Percentiles rank a stretch among this genome's conserved stretches.
Evolutionary conservation across 2,113 vertebrate species (phyloP).

Genomic region (Pardalotus punctatus): DNA sequence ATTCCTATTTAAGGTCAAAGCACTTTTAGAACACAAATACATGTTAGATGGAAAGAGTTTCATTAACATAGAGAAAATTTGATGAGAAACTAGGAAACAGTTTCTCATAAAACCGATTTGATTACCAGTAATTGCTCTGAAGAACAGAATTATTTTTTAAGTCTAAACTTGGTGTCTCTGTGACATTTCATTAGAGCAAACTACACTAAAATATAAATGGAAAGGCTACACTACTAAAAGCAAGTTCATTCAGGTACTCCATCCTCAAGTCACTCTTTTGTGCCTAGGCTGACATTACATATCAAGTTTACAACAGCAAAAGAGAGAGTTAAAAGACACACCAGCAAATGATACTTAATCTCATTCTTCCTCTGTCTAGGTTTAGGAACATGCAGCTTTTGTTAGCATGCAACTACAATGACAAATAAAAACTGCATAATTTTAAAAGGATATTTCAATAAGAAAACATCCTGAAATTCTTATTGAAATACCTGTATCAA

Average conservation of each 20-base stretch:
- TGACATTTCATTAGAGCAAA: neutral
- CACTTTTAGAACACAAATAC: neutral
- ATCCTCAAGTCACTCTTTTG: neutral
- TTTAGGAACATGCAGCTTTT: neutral
- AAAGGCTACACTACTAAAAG: slow-evolving; percentile 23
- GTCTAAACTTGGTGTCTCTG: neutral
- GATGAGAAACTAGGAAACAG: neutral
- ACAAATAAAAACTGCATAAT: neutral
- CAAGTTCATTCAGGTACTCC: neutral
- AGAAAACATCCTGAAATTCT: neutral
- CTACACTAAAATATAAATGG: slow-evolving; percentile 20
- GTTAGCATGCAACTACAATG: neutral
- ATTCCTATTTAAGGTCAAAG: neutral
- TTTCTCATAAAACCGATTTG: neutral
- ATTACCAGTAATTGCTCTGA: neutral
- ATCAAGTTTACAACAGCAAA: slow-evolving; percentile 36
- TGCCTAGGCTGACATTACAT: slow-evolving; percentile 3
- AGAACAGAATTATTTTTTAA: neutral
- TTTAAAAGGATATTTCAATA: neutral
- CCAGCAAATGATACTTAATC: neutral
- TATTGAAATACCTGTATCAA: neutral
- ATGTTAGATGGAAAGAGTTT: neutral
- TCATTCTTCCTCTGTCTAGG: neutral
- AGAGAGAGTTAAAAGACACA: neutral
- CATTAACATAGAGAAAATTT: neutral